Conservation (phyloP, 1,140 invertebrate genomes). For the Philopotamus ludificatus region DNA sequence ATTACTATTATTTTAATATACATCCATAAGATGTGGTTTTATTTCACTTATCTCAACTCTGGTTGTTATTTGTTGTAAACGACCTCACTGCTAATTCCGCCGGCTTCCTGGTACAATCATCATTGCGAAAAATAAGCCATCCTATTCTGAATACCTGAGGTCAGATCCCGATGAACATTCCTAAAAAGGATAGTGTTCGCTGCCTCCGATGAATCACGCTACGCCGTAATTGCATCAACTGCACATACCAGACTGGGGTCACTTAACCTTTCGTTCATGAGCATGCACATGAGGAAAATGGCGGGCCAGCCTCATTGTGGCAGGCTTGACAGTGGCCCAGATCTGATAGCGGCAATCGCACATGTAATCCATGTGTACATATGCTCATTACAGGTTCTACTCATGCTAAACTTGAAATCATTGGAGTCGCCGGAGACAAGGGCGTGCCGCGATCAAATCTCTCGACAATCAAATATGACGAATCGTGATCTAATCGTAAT, state of each 20-base stretch:
- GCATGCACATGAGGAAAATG: slow-evolving; percentile 20
- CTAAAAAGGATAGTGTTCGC: not conserved
- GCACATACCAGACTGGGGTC: not conserved
- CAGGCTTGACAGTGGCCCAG: slow-evolving; percentile 25
- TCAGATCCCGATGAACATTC: not conserved
- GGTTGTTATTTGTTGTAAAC: not conserved
- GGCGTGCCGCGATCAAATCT: not conserved
- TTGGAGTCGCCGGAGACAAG: not conserved
- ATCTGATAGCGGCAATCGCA: slow-evolving; percentile 24
- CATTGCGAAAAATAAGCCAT: not conserved
- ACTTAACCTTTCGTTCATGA: slow-evolving; percentile 18
- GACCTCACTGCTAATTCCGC: not conserved
- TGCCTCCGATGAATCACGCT: not conserved
- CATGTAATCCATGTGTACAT: slow-evolving; percentile 15
- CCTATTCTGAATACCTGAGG: not conserved
- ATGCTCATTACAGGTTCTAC: slow-evolving; percentile 2
- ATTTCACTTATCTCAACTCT: not conserved
- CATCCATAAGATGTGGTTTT: no score
- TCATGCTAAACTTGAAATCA: slow-evolving; percentile 17
- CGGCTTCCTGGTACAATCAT: not conserved
- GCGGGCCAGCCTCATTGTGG: no score
- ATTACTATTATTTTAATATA: no score
- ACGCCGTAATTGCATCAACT: not conserved
- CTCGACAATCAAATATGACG: not conserved
- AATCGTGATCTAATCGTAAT: not conserved